Base-by-base conservation (phyloP, 2,113 vertebrate genomes). In the Panthera leo region DNA sequence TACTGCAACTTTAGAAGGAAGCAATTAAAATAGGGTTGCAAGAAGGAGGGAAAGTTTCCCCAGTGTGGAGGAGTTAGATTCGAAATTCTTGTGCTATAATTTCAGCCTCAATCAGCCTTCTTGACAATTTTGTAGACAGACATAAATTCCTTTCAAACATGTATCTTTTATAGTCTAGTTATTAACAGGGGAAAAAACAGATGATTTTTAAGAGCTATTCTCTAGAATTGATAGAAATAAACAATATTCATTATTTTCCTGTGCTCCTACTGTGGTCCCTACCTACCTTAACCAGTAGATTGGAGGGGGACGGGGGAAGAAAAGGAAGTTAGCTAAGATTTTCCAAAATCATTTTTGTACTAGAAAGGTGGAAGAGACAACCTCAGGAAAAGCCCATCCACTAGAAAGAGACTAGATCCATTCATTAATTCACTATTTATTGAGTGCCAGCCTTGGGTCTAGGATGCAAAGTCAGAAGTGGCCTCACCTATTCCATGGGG, bases 1-100 rank as follows among this genome's bases (percentile, higher is more conserved):
- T 97, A 96, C 94, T 51, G 61, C 97, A 97, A 96, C 12, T 67
- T 91, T 55, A 83, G 76, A 97, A 98, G 71, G 53, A 95, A 94
- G 42, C 42, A 95, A 87, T 92, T 93, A 83, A 79, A 90, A n/a
- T 58, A 51, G 27, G 42, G 73, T 55, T 88, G 25, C 31, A 48
- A 68, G 15, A 84, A 92, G 53, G 36, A 68, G 11, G 16, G 18
- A 51, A 80, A 13, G 14, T 63, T 87, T 25, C 8, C 16, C 80
- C 7, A 21, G n/a, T 95, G 31, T 93, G 51, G 27, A 36, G 42
- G 76, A 91, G 85, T 78, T 65, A 85, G 36, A 93, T 70, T 58
- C 79, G 55, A 84, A 96, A 58, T 14, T 75, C 39, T 90, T 75
- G 31, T 82, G 39, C 85, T 94, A 8, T 93, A 87, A 95, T 95